Evolutionary conservation across 2,888 invertebrate genomes (phyloP).

Genomic region (Mythimna ferrago): DNA sequence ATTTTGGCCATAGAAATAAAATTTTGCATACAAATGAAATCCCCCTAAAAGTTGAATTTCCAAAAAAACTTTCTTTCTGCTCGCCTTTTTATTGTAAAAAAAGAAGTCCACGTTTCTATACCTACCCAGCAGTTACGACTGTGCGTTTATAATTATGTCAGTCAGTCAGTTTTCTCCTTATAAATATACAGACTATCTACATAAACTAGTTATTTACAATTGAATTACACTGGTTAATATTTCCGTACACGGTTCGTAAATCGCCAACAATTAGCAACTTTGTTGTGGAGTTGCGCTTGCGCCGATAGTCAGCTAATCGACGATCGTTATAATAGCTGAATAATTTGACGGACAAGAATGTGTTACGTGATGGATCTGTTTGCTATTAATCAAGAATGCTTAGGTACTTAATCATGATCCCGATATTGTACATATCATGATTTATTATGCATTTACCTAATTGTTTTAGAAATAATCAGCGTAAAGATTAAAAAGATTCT

Average conservation of each 20-base stretch:
- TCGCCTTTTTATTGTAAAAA: too few species aligned
- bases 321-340: conserved; percentile 54
- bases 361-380: conserved; percentile 45
- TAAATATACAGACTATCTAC: conserved; percentile 21
- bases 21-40: too few species aligned
- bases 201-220: conserved; percentile 49
- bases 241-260: conserved; percentile 81
- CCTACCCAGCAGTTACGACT: too few species aligned
- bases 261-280: conserved; percentile 75
- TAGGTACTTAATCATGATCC: neutral
- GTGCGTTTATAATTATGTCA: too few species aligned
- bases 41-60: too few species aligned
- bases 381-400: conserved; percentile 21
- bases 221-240: conserved; percentile 70
- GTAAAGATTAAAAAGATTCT: neutral
- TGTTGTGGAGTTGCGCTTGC: conserved; percentile 67
- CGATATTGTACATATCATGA: too few species aligned
- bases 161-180: too few species aligned
- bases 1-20: too few species aligned
- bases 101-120: too few species aligned
- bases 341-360: conserved; percentile 46
- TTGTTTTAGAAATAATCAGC: neutral
- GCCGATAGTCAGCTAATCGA: conserved; percentile 52
- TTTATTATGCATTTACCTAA: neutral
- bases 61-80: too few species aligned